Evolutionary conservation across 2,888 invertebrate genomes (phyloP).

Genomic region (Platycheirus albimanus): DNA sequence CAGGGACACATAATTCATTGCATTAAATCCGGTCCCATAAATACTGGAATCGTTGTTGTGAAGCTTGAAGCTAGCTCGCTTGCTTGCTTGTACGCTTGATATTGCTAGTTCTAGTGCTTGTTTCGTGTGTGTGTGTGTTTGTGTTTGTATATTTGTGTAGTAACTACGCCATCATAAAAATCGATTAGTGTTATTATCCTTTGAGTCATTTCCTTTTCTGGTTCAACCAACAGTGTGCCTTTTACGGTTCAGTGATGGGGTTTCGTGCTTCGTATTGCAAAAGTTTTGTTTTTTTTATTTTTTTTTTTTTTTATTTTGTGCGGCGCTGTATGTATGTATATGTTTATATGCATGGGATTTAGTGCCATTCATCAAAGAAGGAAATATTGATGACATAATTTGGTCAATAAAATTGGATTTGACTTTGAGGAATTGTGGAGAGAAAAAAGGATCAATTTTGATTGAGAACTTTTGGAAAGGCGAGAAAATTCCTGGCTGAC

Average conservation of each 20-base stretch:
- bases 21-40: conserved; percentile 78
- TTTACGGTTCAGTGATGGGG: conserved; percentile 39
- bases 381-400: conserved; percentile 66
- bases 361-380: conserved; percentile 56
- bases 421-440: conserved; percentile 19
- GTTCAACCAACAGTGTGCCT: conserved; percentile 31
- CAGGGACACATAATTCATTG: conserved; percentile 78
- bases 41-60: conserved; percentile 72
- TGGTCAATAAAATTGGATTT: conserved; percentile 60
- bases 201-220: conserved; percentile 67
- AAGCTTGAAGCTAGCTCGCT: conserved; percentile 8
- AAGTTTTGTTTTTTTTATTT: conserved; percentile 41
- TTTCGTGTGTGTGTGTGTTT: background rate
- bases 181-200: conserved; percentile 77
- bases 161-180: conserved; percentile 76
- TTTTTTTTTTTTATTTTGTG: conserved; percentile 41
- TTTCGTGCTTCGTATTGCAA: conserved; percentile 43
- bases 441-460: conserved; percentile 11
- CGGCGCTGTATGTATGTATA: conserved; percentile 30
- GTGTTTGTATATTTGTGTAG: conserved; percentile 56
- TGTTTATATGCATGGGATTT: conserved; percentile 53
- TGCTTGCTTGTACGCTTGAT: conserved; percentile 63
- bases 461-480: conserved; percentile 14
- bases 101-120: conserved; percentile 3
- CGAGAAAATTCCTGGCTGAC: background rate